Percentiles rank a stretch among this genome's conserved stretches.
Evolutionary conservation across 2,888 invertebrate species (phyloP).

Genomic region (Argynnis bischoffii): DNA sequence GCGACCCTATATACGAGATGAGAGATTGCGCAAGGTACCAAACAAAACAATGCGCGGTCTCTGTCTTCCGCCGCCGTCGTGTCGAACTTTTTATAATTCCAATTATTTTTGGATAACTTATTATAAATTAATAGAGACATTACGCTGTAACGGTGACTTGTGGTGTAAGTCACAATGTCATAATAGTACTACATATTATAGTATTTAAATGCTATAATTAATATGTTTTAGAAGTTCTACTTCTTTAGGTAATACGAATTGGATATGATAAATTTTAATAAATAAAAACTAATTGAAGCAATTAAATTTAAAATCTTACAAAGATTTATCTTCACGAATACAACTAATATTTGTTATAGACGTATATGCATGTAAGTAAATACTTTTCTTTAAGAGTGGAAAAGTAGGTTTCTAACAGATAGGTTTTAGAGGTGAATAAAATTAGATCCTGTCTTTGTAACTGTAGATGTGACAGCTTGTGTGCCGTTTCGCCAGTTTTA

Average conservation of each 20-base stretch:
- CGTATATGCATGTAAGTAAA: constrained; percentile 48
- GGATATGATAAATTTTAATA: constrained; percentile 52
- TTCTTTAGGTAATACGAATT: constrained; percentile 65
- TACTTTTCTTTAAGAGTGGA: constrained; percentile 43
- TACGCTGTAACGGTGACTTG: constrained; percentile 54
- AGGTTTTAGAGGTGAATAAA: constrained; percentile 51
- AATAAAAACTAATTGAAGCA: neutral
- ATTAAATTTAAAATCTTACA: too few relatives aligned
- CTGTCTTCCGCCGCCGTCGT: constrained; percentile 46
- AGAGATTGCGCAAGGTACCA: constrained; percentile 26
- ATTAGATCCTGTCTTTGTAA: constrained; percentile 62
- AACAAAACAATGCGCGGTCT: constrained; percentile 53
- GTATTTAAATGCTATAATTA: constrained; percentile 59
- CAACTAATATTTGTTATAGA: constrained; percentile 40
- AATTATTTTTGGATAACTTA: constrained; percentile 26
- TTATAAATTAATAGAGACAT: constrained; percentile 55
- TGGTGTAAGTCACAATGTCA: constrained; percentile 45
- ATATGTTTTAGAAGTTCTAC: constrained; percentile 65
- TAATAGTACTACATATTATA: constrained; percentile 56
- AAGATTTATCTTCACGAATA: constrained; percentile 32
- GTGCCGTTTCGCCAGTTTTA: constrained; percentile 71
- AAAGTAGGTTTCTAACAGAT: constrained; percentile 51
- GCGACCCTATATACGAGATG: constrained; percentile 29
- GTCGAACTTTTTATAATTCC: constrained; percentile 33
- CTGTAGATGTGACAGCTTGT: constrained; percentile 71